phyloP scores from a whole-genome alignment of 2,113 vertebrate species.

The Entomyzon cyanotis region DNA sequence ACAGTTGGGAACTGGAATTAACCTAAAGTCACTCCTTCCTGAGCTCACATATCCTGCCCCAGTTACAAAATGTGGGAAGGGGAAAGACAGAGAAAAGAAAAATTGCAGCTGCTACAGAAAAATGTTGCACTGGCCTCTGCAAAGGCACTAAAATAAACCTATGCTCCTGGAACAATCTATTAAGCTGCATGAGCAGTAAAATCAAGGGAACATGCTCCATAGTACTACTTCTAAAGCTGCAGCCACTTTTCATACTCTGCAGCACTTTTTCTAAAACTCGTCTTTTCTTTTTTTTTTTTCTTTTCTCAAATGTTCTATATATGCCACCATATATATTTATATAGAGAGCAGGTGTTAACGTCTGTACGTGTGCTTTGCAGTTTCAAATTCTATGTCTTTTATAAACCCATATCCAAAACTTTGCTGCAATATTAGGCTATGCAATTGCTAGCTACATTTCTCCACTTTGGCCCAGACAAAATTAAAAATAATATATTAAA shows the following conservation, averaged over 20 bases:
- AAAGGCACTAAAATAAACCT: neutral
- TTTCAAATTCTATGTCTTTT: neutral
- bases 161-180: neutral
- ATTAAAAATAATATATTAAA: neutral
- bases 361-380: neutral
- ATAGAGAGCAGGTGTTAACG: neutral
- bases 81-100: neutral
- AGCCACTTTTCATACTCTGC: neutral
- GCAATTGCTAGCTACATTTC: neutral
- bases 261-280: neutral
- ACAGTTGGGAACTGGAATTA: neutral
- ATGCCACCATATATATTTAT: neutral
- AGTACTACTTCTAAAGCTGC: neutral
- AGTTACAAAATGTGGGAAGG: neutral
- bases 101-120: neutral
- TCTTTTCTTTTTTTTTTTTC: neutral
- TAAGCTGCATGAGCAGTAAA: neutral
- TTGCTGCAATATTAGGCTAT: neutral
- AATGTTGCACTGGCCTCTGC: neutral
- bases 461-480: neutral
- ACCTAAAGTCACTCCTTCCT: neutral
- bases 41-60: neutral
- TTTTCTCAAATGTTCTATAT: neutral
- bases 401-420: neutral
- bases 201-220: neutral